Evolutionary conservation across 2,113 vertebrate species (phyloP), one percentile per base, ranked within the genome.

Genomic region (Acanthisitta chloris): DNA sequence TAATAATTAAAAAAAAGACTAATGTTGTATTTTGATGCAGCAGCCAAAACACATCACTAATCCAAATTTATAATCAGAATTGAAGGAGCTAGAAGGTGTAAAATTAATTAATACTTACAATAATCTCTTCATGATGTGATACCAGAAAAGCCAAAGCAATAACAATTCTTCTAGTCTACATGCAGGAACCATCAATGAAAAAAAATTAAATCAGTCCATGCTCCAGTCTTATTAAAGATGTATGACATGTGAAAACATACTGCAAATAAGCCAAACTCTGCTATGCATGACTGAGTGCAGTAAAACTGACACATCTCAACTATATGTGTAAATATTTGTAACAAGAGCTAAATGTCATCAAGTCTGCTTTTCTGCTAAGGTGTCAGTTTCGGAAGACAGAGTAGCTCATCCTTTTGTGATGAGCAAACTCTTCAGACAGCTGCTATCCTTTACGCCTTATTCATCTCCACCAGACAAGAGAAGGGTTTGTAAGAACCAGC

Each of bases 261-360:
- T 74, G 55, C 79, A 96, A 95, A 89, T 71, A 91, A 84, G 24
- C n/a, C 80, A 94, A 80, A 61, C 19, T 77, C 79, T 58, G 58
- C 45, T 66, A n/a, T 24, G 76, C 67, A 33, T 59, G 61, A 54
- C 31, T 59, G 54, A 91, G 49, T 73, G 45, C 80, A 88, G 72
- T 55, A 77, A 91, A 95, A 83, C 10, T 66, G 76, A 89, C 86
- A 92, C 2, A 0, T 71, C 80, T 83, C 87, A 94, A 65, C 59
- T 49, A 10, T 48, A 74, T 0, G 4, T 67, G 84, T 74, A 87
- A 96, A 86, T 69, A 91, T 66, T 83, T 89, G 34, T 55, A 89
- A 78, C 1, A 4, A 59, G 69, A 92, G 16, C 49, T 84, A 87
- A 84, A 92, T 58, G 84, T 76, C 69, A 79, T 64, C 45, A 62